These are phyloP conservation scores for Gortyna flavago DNA, from an alignment of 2,888 invertebrate genomes.

Conservation along the genomic window DNA sequence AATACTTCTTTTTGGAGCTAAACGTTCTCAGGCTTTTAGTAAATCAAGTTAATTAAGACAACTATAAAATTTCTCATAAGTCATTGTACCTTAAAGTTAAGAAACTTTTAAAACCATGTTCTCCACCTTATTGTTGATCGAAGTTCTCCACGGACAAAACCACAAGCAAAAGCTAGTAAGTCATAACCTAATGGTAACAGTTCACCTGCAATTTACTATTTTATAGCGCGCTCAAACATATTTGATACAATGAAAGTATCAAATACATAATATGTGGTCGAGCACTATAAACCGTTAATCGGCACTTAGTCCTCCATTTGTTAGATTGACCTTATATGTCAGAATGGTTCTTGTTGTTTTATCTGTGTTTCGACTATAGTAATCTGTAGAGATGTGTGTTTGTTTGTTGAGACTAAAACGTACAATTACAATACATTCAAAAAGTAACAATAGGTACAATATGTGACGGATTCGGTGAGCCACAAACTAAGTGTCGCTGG, in stretches of 20 bases:
- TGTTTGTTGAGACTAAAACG: conserved; percentile 9
- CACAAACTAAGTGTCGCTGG: too few species aligned
- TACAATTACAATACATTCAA: too few species aligned
- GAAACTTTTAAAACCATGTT: background rate
- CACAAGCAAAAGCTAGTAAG: conserved; percentile 10
- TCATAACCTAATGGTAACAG: conserved; percentile 48
- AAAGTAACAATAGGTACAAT: too few species aligned
- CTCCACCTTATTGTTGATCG: too few species aligned
- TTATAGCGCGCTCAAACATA: conserved; percentile 40
- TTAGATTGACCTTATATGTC: conserved; percentile 74
- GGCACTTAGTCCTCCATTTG: conserved; percentile 76
- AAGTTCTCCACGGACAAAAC: background rate
- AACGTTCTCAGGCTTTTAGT: background rate
- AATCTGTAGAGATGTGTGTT: conserved; percentile 20
- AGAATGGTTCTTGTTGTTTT: conserved; percentile 51
- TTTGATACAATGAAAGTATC: conserved; percentile 60
- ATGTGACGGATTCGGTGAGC: too few species aligned
- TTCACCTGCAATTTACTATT: conserved; percentile 57
- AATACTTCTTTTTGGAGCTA: background rate
- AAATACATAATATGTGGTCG: conserved; percentile 58
- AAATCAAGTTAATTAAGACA: background rate
- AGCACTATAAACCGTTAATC: conserved; percentile 73
- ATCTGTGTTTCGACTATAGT: conserved; percentile 32
- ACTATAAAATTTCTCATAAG: too few species aligned
- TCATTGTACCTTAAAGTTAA: too few species aligned